Evolutionary conservation across 2,888 invertebrate species (phyloP), one percentile per base, ranked within the genome.

Genomic region (Tenthredo notha): DNA sequence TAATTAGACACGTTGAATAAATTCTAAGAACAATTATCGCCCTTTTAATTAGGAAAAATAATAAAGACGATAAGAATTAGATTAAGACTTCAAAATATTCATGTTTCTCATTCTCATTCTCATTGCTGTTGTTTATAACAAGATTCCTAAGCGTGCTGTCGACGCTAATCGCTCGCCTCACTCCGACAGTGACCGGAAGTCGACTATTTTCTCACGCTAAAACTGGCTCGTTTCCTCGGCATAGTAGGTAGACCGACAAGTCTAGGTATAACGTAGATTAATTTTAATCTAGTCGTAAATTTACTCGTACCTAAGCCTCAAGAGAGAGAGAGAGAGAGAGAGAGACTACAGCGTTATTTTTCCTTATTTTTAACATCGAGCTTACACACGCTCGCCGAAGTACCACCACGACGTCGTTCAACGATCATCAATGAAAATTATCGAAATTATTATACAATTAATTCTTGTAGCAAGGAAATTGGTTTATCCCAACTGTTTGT

Each of bases 261-360:
- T 21, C 50, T 18, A 2, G 9, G 77, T 47, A 47, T 72, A 50
- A 6, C 37, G 78, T 58, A 80, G 78, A 80, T 80, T 80, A 80
- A 80, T 61, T 80, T 80, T 80, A 80, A 80, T 80, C 78, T 80
- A 61, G 78, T 80, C 78, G 40, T 80, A 80, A 80, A 80, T 80
- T 80, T 15, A 15, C 78, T 10, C 33, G 78, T 80, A 77, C 54
- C n/a, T 54, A 54, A 72, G 21, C n/a, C 72, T 0, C 1, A 4
- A 33, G 33, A 33, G 40, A 9, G 10, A 12, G 21, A 25, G 61
- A 9, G 37, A 7, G 7, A 37, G 37, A 37, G 40, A 9, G 10
- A 25, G 61, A 25, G 25, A 2, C 21, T 72, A 72, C 40, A 25
- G 9, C 72, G 21, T 40, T 72, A 72, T 77, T 77, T 77, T 54